Evolutionary conservation across 2,888 invertebrate genomes (phyloP), one percentile per base, ranked within the genome.

Genomic region (Cataglyphis cursor): DNA sequence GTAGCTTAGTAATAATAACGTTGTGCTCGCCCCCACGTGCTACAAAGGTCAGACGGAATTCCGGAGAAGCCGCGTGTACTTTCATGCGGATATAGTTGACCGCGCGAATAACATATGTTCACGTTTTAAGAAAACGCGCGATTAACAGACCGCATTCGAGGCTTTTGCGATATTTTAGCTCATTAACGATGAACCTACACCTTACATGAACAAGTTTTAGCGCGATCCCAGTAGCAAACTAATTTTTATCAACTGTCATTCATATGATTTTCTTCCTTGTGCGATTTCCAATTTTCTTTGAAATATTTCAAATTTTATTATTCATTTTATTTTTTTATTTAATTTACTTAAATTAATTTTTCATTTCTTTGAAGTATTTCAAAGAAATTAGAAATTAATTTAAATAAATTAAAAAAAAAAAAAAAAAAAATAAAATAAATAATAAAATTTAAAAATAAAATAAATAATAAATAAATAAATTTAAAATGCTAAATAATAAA

Each of bases 1-100:
- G 54, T 24, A 74, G 83, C 82, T 82, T 82, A 83, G 82, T 28
- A 82, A 74, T 83, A 82, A 83, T 82, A 82, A 83, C 44, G 59
- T 59, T 73, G 57, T 44, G 57, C 28, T 28, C 24, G 38, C 28
- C 44, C 21, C 24, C 51, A 57, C 73, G 28, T 64, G 48, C 6
- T 54, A 35, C 61, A 81, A 81, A 66, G 62, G 81, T 66, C 31
- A 68, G 38, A 48, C 78, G 41, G 61, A 68, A 82, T 66, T 78
- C 48, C 59, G 28, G 35, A 65, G 82, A 78, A 78, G 72, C 78
- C 51, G 51, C 75, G 24, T n/a, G 12, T 51, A 21, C 31, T 48
- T 59, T 12, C 1, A 0, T 68, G 31, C 5, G 41, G 12, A 41
- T 28, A 38, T 54, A 41, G 28, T 68, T 38, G 41, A 76, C 38